Base-by-base conservation (phyloP, 2,888 invertebrate species). In the Halictus ligatus region DNA sequence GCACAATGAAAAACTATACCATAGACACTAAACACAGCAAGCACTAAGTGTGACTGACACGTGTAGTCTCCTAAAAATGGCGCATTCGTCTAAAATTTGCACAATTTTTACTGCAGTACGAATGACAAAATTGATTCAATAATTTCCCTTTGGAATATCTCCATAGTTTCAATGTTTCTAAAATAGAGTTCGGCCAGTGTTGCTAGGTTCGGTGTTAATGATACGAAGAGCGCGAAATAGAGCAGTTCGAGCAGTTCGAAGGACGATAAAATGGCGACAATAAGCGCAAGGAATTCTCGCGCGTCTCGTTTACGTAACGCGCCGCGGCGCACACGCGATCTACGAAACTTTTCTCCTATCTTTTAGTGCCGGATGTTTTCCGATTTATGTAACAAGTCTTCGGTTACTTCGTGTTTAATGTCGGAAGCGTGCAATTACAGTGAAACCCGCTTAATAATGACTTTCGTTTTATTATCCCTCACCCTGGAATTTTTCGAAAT, bases 271-370 rank as follows among this genome's bases (percentile, higher is more conserved):
- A 43, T 69, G 40, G 69, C 40, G 69, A 40, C 69, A 69, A 69
- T 69, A 69, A 69, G 21, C 40, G 21, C 21, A 40, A 18, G 69
- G 40, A 69, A 69, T 43, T 69, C 69, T 43, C 21, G 69, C 40
- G 21, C 18, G 21, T 1, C 40, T 40, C 3, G 40, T 40, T 69
- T 69, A 43, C 40, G 69, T 69, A 69, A 69, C 21, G 69, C 18
- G 54, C 25, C 67, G 67, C 18, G 2, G 46, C 13, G 43, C 71
- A 4, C 71, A 46, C 71, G n/a, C 69, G 69, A 25, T 46, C n/a
- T 46, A 46, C 71, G 46, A 46, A 69, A 72, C 71, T 43, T 72
- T 46, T 46, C n/a, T 46, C 46, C n/a, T 46, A 46, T 46, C 71
- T 46, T 72, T 25, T 72, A n/a, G 25, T 25, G 43, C 43, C 43